phyloP scores from a whole-genome alignment of 2,797 vertebrate genomes.

The Hydrophis major region DNA sequence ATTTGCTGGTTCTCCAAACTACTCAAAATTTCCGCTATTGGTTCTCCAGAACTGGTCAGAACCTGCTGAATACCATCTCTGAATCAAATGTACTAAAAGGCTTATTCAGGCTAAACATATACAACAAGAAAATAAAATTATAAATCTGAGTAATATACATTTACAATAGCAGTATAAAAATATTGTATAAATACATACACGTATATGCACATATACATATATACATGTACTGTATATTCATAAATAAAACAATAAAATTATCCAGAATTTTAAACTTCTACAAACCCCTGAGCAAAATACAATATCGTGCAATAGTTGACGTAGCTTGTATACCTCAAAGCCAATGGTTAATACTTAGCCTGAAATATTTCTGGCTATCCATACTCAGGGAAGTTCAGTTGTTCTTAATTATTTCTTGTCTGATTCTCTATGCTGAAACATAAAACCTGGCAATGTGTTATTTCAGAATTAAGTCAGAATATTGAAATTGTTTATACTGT shows the following conservation, averaged over 20 bases:
- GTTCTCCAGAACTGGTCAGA: too few relatives aligned
- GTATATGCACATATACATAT: neutral
- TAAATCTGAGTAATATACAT: neutral
- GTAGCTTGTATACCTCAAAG: neutral
- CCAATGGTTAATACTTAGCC: too few relatives aligned
- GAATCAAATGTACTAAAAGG: neutral
- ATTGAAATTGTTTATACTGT: too few relatives aligned
- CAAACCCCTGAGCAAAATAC: neutral
- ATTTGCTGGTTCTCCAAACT: too few relatives aligned
- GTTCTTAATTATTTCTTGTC: too few relatives aligned
- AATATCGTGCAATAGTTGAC: neutral
- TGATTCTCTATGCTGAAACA: too few relatives aligned
- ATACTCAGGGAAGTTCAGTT: too few relatives aligned
- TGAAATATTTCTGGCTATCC: too few relatives aligned
- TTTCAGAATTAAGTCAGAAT: too few relatives aligned
- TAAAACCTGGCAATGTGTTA: too few relatives aligned
- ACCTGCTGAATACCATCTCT: too few relatives aligned
- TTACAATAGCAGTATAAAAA: neutral
- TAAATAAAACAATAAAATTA: neutral
- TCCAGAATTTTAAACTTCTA: neutral
- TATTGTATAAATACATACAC: neutral
- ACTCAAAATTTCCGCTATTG: too few relatives aligned
- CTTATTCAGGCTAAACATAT: neutral
- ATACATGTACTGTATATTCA: neutral
- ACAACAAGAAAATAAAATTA: neutral